Evolutionary conservation across 2,113 vertebrate species (phyloP).

Genomic region (Cyanoliseus patagonus): DNA sequence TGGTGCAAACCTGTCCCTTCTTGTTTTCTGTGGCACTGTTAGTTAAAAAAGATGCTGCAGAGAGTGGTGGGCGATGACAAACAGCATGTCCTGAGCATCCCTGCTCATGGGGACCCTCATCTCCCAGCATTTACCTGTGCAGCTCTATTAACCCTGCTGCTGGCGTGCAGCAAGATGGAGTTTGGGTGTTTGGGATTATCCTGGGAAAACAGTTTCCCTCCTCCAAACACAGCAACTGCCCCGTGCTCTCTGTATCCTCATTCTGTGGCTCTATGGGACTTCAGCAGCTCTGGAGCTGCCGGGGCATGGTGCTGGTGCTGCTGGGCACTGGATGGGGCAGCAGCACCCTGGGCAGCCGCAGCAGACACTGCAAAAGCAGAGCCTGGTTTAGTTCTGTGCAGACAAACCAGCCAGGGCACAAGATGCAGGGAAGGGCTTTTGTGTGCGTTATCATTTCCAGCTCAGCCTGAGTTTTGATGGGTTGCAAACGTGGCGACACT

Average conservation of each 20-base stretch:
- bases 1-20: neutral
- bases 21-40: neutral
- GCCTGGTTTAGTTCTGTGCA: neutral
- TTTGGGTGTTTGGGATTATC: neutral
- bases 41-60: neutral
- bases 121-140: accelerated
- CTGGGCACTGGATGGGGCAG: neutral
- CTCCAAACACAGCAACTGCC: neutral
- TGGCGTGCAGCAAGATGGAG: accelerated
- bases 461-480: neutral
- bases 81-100: accelerated
- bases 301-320: neutral
- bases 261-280: neutral
- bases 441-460: neutral
- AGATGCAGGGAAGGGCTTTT: neutral
- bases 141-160: neutral
- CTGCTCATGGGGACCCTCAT: neutral
- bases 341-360: neutral
- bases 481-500: neutral
- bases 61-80: accelerated
- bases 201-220: neutral
- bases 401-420: accelerated
- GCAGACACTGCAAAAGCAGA: neutral
- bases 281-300: neutral
- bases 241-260: neutral